These are phyloP conservation scores for Callimorpha dominula DNA, from an alignment of 2,888 invertebrate species.

Conservation along the genomic window DNA sequence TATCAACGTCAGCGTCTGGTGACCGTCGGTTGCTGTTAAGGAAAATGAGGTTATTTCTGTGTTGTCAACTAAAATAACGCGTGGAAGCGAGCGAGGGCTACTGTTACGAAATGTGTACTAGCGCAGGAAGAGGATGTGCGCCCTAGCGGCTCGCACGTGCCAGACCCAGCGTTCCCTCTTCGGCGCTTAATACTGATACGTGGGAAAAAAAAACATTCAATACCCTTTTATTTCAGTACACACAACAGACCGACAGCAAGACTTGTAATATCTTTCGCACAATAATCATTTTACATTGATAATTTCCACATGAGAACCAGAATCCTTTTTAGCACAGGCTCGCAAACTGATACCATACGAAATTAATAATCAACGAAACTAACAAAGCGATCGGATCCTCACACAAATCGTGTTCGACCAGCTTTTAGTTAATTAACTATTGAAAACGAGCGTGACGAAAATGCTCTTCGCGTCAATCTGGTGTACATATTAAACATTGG, in stretches of 20 bases:
- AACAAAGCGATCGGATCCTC: slow-evolving; percentile 47
- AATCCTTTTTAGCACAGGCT: slow-evolving; percentile 1
- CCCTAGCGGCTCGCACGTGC: slow-evolving; percentile 52
- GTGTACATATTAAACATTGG: slow-evolving; percentile 35
- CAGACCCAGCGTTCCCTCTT: slow-evolving; percentile 49
- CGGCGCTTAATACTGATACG: slow-evolving; percentile 45
- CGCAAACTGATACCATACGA: slow-evolving; percentile 12
- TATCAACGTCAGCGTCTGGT: slow-evolving; percentile 82
- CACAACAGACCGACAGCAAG: background rate
- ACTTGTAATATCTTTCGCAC: background rate
- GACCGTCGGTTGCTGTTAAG: slow-evolving; percentile 74
- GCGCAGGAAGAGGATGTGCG: slow-evolving; percentile 82
- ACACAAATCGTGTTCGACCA: slow-evolving; percentile 48
- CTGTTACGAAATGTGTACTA: slow-evolving; percentile 77
- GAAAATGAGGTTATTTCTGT: slow-evolving; percentile 84
- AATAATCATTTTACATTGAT: background rate
- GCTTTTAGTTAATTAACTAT: slow-evolving; percentile 69
- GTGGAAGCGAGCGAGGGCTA: slow-evolving; percentile 67
- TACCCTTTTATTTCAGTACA: slow-evolving; percentile 1
- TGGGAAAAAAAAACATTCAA: slow-evolving; percentile 1
- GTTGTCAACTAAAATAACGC: slow-evolving; percentile 85
- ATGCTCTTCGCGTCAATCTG: slow-evolving; percentile 44
- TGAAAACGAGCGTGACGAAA: slow-evolving; percentile 76
- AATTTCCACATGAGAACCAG: slow-evolving; percentile 3
- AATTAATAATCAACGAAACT: slow-evolving; percentile 26